These are phyloP conservation scores for Pygmarrhopalites habei DNA, from an alignment of 1,140 invertebrate genomes.

Conservation along the genomic window DNA sequence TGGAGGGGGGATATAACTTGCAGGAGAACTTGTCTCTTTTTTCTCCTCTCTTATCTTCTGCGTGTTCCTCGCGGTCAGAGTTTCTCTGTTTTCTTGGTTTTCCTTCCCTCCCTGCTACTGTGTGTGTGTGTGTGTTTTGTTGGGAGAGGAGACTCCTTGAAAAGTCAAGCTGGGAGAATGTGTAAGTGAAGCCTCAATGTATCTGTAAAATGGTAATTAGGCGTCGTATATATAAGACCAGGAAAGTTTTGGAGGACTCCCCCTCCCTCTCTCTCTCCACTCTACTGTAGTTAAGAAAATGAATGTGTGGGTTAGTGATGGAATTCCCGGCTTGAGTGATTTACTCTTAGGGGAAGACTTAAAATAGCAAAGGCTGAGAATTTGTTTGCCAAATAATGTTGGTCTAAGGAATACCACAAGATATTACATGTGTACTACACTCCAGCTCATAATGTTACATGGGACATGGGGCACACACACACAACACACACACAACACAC, in stretches of 20 bases:
- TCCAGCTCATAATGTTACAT: slow-evolving; percentile 16
- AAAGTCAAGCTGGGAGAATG: background rate
- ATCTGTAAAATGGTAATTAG: slow-evolving; percentile 35
- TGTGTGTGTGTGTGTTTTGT: too few species aligned
- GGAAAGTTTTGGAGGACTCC: background rate
- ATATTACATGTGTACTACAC: slow-evolving; percentile 30
- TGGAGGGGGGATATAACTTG: background rate
- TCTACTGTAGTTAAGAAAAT: slow-evolving; percentile 24
- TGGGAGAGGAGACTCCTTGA: background rate
- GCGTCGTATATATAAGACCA: slow-evolving; percentile 11
- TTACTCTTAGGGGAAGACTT: slow-evolving; percentile 33
- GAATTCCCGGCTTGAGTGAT: slow-evolving; percentile 38
- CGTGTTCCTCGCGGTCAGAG: slow-evolving; percentile 12
- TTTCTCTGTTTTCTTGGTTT: slow-evolving; percentile 9
- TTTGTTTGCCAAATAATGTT: slow-evolving; percentile 38
- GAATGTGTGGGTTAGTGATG: slow-evolving; percentile 33
- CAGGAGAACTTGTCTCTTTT: too few species aligned
- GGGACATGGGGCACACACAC: too few species aligned
- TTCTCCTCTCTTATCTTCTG: background rate
- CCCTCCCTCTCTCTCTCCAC: background rate
- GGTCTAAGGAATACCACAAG: slow-evolving; percentile 28
- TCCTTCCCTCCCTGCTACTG: background rate
- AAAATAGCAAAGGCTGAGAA: slow-evolving; percentile 37
- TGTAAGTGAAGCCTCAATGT: slow-evolving; percentile 26
- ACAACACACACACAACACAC: too few species aligned